Conservation (phyloP, 2,888 invertebrate genomes). For the Dromius quadrimaculatus region DNA sequence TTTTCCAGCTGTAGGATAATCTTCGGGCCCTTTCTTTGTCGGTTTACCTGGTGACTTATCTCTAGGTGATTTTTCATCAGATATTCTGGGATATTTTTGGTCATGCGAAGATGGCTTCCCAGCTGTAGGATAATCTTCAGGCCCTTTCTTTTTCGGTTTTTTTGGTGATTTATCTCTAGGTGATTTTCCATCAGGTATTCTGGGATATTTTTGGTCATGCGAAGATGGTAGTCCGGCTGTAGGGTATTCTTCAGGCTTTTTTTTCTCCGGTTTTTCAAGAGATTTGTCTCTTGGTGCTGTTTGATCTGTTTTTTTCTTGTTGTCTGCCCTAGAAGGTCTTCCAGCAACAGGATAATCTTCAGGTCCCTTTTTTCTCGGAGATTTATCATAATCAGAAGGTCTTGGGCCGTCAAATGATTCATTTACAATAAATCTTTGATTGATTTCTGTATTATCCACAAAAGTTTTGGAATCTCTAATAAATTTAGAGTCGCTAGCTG, state of each 20-base stretch:
- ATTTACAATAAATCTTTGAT: constrained; percentile 59
- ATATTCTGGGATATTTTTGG: background rate
- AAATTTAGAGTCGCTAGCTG: constrained; percentile 57
- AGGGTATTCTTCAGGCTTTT: background rate
- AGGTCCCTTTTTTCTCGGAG: constrained; percentile 8
- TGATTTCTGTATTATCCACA: constrained; percentile 58
- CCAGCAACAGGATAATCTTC: constrained; percentile 11
- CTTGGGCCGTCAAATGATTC: constrained; percentile 14
- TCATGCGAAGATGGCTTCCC: background rate
- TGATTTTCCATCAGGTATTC: constrained; percentile 24
- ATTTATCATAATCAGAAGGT: background rate
- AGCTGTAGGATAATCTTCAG: constrained; percentile 35
- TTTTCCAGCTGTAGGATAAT: constrained; percentile 56
- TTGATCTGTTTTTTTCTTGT: background rate
- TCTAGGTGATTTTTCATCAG: background rate
- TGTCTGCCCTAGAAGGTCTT: constrained; percentile 17
- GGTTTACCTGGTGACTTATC: background rate
- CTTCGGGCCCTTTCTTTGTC: constrained; percentile 2
- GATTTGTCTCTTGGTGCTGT: background rate
- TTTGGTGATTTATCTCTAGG: background rate
- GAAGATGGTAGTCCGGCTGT: background rate
- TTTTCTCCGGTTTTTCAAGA: constrained; percentile 4
- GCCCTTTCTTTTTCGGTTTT: constrained; percentile 53
- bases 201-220: constrained; percentile 53
- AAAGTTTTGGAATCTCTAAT: constrained; percentile 59